A percentile compares a stretch with the other conserved stretches of the same genome.
phyloP scores from a whole-genome alignment of 2,113 vertebrate species.

The Cololabis saira region DNA sequence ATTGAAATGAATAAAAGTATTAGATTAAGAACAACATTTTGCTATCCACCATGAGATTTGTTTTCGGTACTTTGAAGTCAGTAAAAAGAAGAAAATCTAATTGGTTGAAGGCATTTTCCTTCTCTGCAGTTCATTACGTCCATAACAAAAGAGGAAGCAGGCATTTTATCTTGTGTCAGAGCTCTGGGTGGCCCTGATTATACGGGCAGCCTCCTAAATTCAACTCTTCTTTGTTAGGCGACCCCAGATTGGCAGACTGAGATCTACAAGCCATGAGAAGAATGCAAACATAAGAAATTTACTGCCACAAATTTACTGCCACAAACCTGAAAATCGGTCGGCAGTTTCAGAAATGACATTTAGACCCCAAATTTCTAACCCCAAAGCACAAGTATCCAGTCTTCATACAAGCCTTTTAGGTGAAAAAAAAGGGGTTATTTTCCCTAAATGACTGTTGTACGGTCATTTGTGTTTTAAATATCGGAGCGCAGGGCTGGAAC shows the following conservation, averaged over 20 bases:
- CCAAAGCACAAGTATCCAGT: background rate
- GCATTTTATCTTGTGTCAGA: slow-evolving; percentile 28
- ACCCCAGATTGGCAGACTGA: background rate
- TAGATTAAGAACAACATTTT: background rate
- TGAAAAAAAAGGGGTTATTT: slow-evolving; percentile 46
- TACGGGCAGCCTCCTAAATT: slow-evolving; percentile 20
- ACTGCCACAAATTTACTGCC: no score
- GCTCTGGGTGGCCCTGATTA: slow-evolving; percentile 17
- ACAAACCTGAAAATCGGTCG: no score
- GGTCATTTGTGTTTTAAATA: slow-evolving; percentile 51
- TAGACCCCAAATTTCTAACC: background rate
- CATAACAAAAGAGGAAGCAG: slow-evolving; percentile 24
- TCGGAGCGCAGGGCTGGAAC: slow-evolving; percentile 40
- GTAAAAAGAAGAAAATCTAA: no score
- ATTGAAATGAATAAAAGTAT: background rate
- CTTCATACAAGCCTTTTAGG: slow-evolving; percentile 26
- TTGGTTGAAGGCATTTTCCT: background rate
- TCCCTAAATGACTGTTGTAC: slow-evolving; percentile 44
- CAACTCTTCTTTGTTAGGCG: slow-evolving; percentile 4
- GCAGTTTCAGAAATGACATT: background rate
- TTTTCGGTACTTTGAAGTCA: background rate
- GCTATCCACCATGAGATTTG: background rate
- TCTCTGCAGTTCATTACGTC: slow-evolving; percentile 26
- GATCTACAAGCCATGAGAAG: slow-evolving; percentile 4
- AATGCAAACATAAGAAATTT: background rate